These are phyloP conservation scores for Rhopalosiphum nymphaeae DNA, from an alignment of 2,888 invertebrate species.

Conservation along the genomic window DNA sequence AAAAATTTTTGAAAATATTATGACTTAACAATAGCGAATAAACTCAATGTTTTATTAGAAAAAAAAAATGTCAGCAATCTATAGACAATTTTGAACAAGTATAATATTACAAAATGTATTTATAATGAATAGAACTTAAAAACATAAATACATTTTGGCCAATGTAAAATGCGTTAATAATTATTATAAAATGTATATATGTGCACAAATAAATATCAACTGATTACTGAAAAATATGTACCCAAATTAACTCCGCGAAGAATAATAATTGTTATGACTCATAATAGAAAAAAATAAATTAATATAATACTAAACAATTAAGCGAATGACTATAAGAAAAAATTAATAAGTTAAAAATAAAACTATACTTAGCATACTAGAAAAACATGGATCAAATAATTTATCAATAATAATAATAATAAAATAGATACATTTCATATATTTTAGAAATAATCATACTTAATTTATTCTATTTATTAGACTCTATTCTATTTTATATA, in stretches of 20 bases:
- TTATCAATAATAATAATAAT: background rate
- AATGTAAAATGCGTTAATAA: background rate
- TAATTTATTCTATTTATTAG: background rate
- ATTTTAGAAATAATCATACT: background rate
- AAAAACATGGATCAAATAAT: background rate
- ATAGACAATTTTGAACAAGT: background rate
- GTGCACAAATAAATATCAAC: background rate
- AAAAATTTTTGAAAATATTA: background rate
- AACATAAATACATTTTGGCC: background rate
- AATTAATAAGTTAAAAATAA: background rate
- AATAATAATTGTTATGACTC: background rate
- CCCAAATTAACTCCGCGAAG: background rate
- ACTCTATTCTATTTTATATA: background rate
- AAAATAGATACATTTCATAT: background rate
- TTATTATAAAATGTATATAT: background rate
- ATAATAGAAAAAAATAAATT: background rate
- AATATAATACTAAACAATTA: background rate
- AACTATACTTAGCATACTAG: background rate
- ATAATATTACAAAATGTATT: background rate
- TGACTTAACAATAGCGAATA: background rate
- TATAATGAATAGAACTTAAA: background rate
- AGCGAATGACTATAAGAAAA: background rate
- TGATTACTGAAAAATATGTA: background rate
- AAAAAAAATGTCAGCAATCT: background rate
- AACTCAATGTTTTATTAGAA: background rate